Base-by-base conservation (phyloP, 64 coral and sea anemone species). In the Stylophora pistillata region DNA sequence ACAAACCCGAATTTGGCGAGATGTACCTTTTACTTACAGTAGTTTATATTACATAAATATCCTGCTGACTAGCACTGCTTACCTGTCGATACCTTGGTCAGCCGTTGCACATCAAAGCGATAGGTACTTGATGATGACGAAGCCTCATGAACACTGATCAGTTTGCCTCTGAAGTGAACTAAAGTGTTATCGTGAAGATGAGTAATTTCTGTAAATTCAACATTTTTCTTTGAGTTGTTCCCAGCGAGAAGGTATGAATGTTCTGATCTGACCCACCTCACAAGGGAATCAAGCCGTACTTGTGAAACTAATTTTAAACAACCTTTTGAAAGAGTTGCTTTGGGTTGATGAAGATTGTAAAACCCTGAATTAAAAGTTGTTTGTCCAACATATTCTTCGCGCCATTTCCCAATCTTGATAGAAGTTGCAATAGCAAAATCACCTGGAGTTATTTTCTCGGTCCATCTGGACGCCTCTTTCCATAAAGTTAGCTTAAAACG, bases 401-500 rank as follows among this genome's bases (percentile, higher is more conserved):
- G 89, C 96, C 96, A 98, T 61, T 91, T 82, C 70, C 94, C 89
- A 59, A 98, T 80, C 32, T 78, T 88, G 30, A 95, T 86, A 31
- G 65, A 37, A n/a, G 89, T 92, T 0, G 90, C 87, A 56, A 98
- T 61, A 71, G 94, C 80, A 47, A 95, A 76, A 74, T 98, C 93
- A 11, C 93, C 93, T 13, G 77, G 21, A 2, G 56, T 79, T 31
- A 98, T 78, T 55, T 76, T 98, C 0, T 98, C 87, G 16, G 81
- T 76, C 96, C 93, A 98, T 21, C 28, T 26, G 0, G 96, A 91
- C 52, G 96, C 86, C 73, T 92, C 88, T 79, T 93, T 85, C 93
- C 96, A 98, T 10, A 98, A 61, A 2, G 96, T 98, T 55, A 98
- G 27, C 74, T 90, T 98, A 30, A 98, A 98, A 77, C 66, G 69